Conservation (phyloP, 2,113 vertebrate species). For the Mionectes macconnelli region DNA sequence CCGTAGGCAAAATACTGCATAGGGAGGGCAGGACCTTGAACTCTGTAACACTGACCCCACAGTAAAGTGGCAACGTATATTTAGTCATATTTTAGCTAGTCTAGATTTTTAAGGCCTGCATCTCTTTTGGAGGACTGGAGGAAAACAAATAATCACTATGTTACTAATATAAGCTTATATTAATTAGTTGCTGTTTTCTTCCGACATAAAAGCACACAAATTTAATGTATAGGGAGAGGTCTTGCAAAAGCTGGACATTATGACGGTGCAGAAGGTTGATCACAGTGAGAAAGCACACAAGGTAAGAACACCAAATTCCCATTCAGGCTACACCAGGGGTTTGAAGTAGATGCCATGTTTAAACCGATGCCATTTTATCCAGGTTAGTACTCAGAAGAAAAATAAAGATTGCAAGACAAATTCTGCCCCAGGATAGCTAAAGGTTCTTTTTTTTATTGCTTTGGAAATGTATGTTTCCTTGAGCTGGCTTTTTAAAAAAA, state of each 20-base stretch:
- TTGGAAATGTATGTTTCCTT: neutral
- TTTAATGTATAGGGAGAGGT: neutral
- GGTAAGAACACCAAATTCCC: neutral
- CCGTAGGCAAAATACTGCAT: neutral
- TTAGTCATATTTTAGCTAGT: neutral
- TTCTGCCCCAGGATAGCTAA: neutral
- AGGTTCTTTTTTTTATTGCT: neutral
- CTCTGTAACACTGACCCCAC: neutral
- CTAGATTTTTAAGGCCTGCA: neutral
- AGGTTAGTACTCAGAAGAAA: neutral
- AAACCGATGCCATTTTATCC: neutral
- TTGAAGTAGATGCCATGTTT: neutral
- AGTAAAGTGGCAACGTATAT: neutral
- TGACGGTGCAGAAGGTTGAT: neutral
- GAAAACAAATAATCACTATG: neutral
- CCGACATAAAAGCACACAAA: neutral
- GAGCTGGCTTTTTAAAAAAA: neutral
- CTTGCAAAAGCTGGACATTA: neutral
- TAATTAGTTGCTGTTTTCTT: neutral
- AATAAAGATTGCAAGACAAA: neutral
- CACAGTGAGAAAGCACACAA: neutral
- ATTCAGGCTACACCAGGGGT: neutral
- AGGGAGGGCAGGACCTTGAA: neutral
- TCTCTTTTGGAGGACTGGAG: neutral
- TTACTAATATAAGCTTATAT: neutral